phyloP scores from a whole-genome alignment of 1,140 invertebrate genomes.

The Melipona quadrifasciata region DNA sequence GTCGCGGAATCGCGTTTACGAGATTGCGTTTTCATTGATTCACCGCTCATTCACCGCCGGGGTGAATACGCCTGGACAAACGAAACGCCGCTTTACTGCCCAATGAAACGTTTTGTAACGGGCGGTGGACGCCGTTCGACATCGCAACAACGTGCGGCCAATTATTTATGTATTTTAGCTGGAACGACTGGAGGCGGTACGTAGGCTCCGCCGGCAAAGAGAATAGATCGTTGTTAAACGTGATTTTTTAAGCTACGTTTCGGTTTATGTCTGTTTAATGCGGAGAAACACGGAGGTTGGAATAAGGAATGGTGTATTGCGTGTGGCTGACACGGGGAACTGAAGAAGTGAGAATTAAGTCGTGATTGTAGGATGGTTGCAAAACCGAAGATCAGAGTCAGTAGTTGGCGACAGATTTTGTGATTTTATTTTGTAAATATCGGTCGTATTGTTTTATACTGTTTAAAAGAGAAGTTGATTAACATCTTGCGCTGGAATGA shows the following conservation, averaged over 20 bases:
- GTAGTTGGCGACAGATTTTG: no score
- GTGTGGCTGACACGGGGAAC: no score
- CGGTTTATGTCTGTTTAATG: neutral
- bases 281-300: neutral
- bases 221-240: constrained; percentile 9
- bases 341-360: neutral
- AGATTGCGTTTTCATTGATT: constrained; percentile 36
- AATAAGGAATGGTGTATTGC: neutral
- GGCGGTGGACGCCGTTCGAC: neutral
- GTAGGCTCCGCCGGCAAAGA: neutral
- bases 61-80: neutral
- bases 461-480: no score
- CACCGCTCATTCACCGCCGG: constrained; percentile 27
- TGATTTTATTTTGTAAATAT: no score
- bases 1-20: constrained; percentile 26
- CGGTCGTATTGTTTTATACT: no score
- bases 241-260: neutral
- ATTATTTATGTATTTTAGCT: constrained; percentile 24
- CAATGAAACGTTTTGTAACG: constrained; percentile 33
- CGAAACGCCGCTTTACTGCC: neutral
- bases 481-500: no score
- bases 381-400: neutral
- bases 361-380: neutral
- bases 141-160: neutral
- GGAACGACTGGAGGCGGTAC: neutral